Percentiles rank a stretch among this genome's conserved stretches.
Evolutionary conservation across 2,797 vertebrate genomes (phyloP).

Genomic region (Clarias pachynema): DNA sequence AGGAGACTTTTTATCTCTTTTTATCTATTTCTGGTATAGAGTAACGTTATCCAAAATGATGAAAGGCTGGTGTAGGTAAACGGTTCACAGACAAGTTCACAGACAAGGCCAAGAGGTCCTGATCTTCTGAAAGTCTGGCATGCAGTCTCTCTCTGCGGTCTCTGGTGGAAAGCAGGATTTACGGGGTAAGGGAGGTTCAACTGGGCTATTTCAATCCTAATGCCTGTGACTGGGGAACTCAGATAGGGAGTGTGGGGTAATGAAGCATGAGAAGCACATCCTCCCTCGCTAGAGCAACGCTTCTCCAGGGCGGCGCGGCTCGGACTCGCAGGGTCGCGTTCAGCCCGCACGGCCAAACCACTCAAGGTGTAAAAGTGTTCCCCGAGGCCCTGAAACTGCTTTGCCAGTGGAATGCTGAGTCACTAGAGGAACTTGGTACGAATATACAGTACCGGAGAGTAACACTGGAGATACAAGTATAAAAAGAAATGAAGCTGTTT

Average conservation of each 20-base stretch:
- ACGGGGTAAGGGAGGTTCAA: conserved; percentile 39
- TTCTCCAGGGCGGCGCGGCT: conserved; percentile 52
- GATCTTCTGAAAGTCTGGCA: conserved; percentile 7
- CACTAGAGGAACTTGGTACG: conserved; percentile 38
- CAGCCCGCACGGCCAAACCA: conserved; percentile 64
- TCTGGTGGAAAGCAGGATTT: conserved; percentile 41
- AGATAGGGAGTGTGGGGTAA: conserved; percentile 58
- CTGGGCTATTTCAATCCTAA: conserved; percentile 43
- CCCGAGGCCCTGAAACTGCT: conserved; percentile 53
- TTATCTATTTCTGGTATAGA: neutral
- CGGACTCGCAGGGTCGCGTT: conserved; percentile 58
- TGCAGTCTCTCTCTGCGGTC: conserved; percentile 22
- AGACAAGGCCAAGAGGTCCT: neutral
- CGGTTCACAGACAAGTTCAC: conserved; percentile 34
- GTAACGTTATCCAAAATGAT: neutral
- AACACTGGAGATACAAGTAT: neutral
- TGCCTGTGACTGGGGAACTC: conserved; percentile 53
- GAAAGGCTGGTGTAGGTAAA: neutral
- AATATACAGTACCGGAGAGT: neutral
- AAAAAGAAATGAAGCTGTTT: neutral
- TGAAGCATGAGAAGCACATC: conserved; percentile 54
- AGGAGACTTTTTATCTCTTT: no score
- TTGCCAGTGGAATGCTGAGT: conserved; percentile 45
- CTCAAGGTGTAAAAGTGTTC: conserved; percentile 65
- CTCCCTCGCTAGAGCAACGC: conserved; percentile 42